These are phyloP conservation scores for Nephrotoma appendiculata DNA, from an alignment of 2,888 invertebrate species.

Conservation along the genomic window DNA sequence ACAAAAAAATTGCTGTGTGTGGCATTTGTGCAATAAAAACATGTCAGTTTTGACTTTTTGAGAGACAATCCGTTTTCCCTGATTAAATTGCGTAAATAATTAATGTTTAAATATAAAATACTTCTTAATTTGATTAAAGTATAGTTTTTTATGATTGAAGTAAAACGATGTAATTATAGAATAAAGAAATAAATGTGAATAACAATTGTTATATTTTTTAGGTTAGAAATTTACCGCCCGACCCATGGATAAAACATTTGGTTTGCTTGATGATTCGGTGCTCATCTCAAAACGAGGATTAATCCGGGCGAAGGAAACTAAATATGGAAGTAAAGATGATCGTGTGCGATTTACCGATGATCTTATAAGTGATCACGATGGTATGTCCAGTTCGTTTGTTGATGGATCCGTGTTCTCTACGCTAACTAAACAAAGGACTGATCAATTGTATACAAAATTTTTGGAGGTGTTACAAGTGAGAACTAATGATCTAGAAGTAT, in stretches of 20 bases:
- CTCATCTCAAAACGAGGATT: slow-evolving; percentile 4
- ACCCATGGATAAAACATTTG: background rate
- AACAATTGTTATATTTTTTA: background rate
- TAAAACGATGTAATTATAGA: background rate
- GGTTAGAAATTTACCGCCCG: slow-evolving; percentile 1
- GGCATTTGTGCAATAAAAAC: background rate
- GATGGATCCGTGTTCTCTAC: background rate
- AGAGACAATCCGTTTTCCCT: background rate
- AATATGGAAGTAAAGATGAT: background rate
- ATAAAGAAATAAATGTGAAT: background rate
- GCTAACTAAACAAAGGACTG: slow-evolving; percentile 20
- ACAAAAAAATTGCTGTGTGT: background rate
- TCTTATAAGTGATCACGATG: background rate
- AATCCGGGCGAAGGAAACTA: background rate
- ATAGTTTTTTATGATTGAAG: background rate
- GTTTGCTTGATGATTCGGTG: background rate
- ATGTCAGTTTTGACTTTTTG: background rate
- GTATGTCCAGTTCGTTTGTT: background rate
- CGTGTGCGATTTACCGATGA: background rate
- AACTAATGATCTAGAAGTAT: slow-evolving; percentile 17
- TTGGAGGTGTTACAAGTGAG: slow-evolving; percentile 27
- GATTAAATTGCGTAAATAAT: background rate
- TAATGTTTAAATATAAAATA: background rate
- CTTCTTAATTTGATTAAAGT: background rate
- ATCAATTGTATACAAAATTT: slow-evolving; percentile 26